Base-by-base conservation (phyloP, 2,797 vertebrate species). In the Fundulus diaphanus region DNA sequence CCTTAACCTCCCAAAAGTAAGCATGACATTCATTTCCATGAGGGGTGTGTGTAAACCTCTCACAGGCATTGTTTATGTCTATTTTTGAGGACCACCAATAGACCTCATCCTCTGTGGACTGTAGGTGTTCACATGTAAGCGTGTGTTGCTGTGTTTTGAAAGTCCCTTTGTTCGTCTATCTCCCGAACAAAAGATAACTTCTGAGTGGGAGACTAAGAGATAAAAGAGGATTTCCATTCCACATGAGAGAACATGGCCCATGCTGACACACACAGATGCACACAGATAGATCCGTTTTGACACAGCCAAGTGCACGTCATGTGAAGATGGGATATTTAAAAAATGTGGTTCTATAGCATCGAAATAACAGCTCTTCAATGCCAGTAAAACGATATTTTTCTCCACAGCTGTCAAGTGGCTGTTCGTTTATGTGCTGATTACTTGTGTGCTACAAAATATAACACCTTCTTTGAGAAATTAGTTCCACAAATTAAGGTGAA, bases 201-300 rank as follows among this genome's bases (percentile, higher is more conserved):
- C 85, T 73, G 49, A 86, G 67, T 46, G 44, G 72, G 29, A 56
- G 80, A 63, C 77, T 75, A 76, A 83, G 83, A 49, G 56, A 42
- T 63, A 44, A 82, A 84, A 78, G 77, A 85, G 79, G 72, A 81
- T 66, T 54, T 70, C 61, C 68, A 74, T 77, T 65, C 68, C 24
- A 65, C 70, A 44, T 33, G n/a, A 68, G 82, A 78, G 76, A 82
- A 75, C 67, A 79, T 79, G 79, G 82, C 69, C 81, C 65, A 77
- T 73, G 82, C 7, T 66, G 80, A 79, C 85, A 56, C 56, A 57
- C 54, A 54, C 44, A n/a, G n/a, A n/a, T 67, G 57, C 20, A 65
- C 70, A 77, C 42, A 66, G 37, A 66, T 65, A 80, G 75, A 82
- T 82, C 75, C 61, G 71, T 48, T 40, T 68, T 77, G 82, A 84